A percentile compares a stretch with the other conserved stretches of the same genome.
These are phyloP conservation scores for Diglossa cyanea DNA, from an alignment of 2,797 vertebrate species.

Conservation along the genomic window DNA sequence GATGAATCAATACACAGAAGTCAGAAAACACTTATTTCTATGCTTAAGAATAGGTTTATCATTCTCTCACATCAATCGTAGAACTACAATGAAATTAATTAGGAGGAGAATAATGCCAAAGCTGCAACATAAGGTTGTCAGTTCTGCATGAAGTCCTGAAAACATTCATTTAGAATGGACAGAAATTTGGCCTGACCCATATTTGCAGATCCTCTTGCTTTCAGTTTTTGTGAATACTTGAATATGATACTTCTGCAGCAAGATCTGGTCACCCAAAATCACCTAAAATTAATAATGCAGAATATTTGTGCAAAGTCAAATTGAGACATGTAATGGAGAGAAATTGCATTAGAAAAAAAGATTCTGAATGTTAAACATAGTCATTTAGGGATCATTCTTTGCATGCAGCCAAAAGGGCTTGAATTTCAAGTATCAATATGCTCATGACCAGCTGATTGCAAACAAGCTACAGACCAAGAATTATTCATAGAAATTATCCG, in stretches of 20 bases:
- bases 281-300: neutral
- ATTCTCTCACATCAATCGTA: neutral
- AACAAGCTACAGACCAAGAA: constrained; percentile 33
- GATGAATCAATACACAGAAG: neutral
- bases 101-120: neutral
- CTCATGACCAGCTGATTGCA: constrained; percentile 27
- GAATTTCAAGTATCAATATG: constrained; percentile 44
- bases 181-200: neutral
- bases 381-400: neutral
- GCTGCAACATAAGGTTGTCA: neutral
- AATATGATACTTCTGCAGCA: neutral
- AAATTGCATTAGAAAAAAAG: neutral
- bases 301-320: neutral
- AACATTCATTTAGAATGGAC: neutral
- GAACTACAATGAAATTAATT: neutral
- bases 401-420: constrained; percentile 32
- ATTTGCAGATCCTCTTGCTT: neutral
- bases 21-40: neutral
- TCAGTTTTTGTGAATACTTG: neutral
- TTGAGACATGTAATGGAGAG: neutral
- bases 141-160: neutral
- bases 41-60: neutral
- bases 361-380: neutral
- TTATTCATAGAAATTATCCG: constrained; percentile 38
- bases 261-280: neutral